Evolutionary conservation across 2,888 invertebrate species (phyloP), one percentile per base, ranked within the genome.

Genomic region (Lochmaea capreae): DNA sequence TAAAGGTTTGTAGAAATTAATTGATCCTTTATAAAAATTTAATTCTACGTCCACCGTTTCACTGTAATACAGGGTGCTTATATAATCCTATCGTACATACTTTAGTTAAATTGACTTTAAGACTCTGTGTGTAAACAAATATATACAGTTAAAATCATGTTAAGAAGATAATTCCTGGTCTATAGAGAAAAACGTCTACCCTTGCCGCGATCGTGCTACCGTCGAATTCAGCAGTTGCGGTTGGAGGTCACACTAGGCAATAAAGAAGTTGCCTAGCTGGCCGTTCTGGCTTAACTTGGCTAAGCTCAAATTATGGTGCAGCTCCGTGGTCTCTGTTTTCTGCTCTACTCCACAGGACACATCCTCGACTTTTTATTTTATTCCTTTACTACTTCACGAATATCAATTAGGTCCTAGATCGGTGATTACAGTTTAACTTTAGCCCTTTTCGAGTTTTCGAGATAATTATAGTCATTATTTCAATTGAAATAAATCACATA

Each of bases 231-330:
- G 84, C 83, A 83, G 81, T 83, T 83, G 83, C 78, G 84, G 84
- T 83, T 81, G 77, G 81, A 80, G 83, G 83, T 83, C 83, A 81
- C 84, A 83, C 74, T 83, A 80, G 81, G 83, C 83, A 83, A 83
- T 83, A 84, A 84, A 84, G 84, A 84, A 84, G 82, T 80, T 81
- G 82, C 81, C 83, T 80, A 81, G 82, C 80, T 81, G 81, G 83
- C 79, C 81, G 80, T 83, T 83, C 78, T 76, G 77, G 83, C 83
- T 83, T 83, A 84, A 81, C 82, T 82, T 77, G 80, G 80, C 81
- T 84, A 84, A 85, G 84, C 84, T 83, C 84, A 82, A 85, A 84
- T 85, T 85, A 84, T 84, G 82, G 84, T 83, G 83, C 79, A 77
- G 78, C 78, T 78, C 74, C 74, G 78, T 18, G 70, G 70, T 70